Conservation (phyloP, 1,140 invertebrate genomes). For the Drosophila ogumai region DNA sequence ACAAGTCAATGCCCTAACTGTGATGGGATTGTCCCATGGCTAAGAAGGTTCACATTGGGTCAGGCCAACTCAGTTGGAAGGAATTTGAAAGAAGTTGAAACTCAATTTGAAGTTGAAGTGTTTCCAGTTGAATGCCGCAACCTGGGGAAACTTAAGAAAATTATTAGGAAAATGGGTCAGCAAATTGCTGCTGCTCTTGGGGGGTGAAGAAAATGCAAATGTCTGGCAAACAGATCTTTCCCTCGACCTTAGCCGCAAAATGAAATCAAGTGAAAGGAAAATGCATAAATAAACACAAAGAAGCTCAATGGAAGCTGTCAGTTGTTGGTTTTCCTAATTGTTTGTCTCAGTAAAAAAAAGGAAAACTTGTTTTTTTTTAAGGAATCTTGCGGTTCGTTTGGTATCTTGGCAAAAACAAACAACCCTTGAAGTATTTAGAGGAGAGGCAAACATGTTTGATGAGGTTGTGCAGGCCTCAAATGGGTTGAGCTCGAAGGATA, state of each 20-base stretch:
- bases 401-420: conserved; percentile 23
- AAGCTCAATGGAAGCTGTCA: conserved; percentile 47
- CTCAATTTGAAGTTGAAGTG: conserved; percentile 57
- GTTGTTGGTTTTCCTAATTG: conserved; percentile 63
- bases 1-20: conserved; percentile 46
- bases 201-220: conserved; percentile 66
- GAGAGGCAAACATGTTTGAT: conserved; percentile 40
- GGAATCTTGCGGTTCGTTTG: conserved; percentile 49
- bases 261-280: conserved; percentile 78
- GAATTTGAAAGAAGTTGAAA: conserved; percentile 23
- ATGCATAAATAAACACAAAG: conserved; percentile 74
- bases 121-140: conserved; percentile 63
- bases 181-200: conserved; percentile 39
- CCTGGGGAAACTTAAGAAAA: conserved; percentile 58
- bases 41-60: conserved; percentile 25
- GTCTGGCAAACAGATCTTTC: conserved; percentile 49
- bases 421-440: conserved; percentile 40
- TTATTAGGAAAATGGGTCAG: conserved; percentile 72
- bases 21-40: conserved; percentile 24
- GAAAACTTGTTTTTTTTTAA: conserved; percentile 55
- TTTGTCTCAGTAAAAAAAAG: conserved; percentile 20
- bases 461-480: background rate
- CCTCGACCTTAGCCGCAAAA: conserved; percentile 52
- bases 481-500: conserved; percentile 5
- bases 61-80: conserved; percentile 70